These are phyloP conservation scores for Sciurus carolinensis DNA, from an alignment of 2,797 vertebrate species.

Conservation along the genomic window DNA sequence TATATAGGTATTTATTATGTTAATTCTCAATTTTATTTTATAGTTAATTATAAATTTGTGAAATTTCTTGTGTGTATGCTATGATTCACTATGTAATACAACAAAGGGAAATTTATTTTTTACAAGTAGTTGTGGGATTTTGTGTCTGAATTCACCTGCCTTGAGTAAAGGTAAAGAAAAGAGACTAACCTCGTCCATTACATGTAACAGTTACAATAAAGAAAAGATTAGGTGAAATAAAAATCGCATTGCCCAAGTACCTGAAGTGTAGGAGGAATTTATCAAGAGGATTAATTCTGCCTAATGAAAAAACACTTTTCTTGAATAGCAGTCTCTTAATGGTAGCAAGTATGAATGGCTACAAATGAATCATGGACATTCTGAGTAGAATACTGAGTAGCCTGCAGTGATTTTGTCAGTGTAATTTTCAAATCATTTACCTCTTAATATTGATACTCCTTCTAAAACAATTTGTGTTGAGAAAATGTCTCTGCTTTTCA, in stretches of 20 bases:
- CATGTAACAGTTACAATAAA: conserved; percentile 44
- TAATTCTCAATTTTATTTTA: conserved; percentile 6
- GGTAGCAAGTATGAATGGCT: conserved; percentile 54
- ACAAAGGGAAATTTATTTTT: background rate
- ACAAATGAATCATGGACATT: conserved; percentile 51
- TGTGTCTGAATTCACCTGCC: background rate
- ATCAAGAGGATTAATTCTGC: conserved; percentile 69
- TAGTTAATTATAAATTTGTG: background rate
- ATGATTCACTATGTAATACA: background rate
- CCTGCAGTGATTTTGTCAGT: conserved; percentile 23
- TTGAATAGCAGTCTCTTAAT: conserved; percentile 48
- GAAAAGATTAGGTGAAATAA: conserved; percentile 74
- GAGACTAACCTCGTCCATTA: background rate
- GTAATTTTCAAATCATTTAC: conserved; percentile 69
- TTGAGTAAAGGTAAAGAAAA: background rate
- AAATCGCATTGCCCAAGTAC: conserved; percentile 49
- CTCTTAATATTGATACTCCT: conserved; percentile 54
- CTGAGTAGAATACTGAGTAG: conserved; percentile 35
- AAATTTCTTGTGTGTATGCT: background rate
- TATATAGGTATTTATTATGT: background rate
- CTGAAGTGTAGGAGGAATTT: conserved; percentile 58
- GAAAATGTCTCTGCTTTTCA: conserved; percentile 57
- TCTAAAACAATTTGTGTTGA: conserved; percentile 20
- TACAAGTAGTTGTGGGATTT: background rate
- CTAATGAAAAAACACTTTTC: conserved; percentile 64